Evolutionary conservation across 2,888 invertebrate species (phyloP).

Genomic region (Drosophila differens): DNA sequence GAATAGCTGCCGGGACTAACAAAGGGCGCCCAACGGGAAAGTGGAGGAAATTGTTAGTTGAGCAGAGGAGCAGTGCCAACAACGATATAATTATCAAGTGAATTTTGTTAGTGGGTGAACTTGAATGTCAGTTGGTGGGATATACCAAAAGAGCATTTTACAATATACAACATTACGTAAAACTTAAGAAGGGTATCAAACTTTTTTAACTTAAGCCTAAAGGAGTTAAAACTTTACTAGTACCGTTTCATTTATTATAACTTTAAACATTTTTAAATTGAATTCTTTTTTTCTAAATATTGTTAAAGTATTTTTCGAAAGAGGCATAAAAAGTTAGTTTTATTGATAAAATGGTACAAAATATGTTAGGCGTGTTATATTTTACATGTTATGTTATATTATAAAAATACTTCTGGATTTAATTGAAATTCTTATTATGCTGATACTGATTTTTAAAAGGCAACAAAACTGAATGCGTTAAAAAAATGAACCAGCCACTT

Average conservation of each 20-base stretch:
- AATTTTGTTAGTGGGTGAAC: conserved; percentile 42
- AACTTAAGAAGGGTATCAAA: background rate
- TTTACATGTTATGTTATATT: background rate
- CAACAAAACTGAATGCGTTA: background rate
- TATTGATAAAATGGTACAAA: background rate
- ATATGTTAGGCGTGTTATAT: fast-evolving
- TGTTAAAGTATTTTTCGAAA: too few relatives aligned
- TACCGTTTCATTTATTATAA: too few relatives aligned
- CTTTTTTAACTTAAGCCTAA: too few relatives aligned
- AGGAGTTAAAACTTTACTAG: too few relatives aligned
- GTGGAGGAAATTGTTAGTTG: conserved; percentile 6
- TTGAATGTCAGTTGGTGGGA: background rate
- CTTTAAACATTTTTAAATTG: too few relatives aligned
- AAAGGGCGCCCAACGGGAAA: background rate
- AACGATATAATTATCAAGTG: conserved; percentile 47
- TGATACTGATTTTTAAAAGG: background rate
- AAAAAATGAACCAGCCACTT: background rate
- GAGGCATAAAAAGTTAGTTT: too few relatives aligned
- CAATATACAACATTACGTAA: background rate
- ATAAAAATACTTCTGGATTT: background rate
- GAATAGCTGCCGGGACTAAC: conserved; percentile 5
- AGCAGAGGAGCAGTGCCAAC: conserved; percentile 24
- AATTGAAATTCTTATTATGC: background rate
- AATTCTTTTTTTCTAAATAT: too few relatives aligned
- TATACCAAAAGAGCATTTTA: background rate